phyloP scores from a whole-genome alignment of 2,113 vertebrate genomes.

The Tetrax tetrax region DNA sequence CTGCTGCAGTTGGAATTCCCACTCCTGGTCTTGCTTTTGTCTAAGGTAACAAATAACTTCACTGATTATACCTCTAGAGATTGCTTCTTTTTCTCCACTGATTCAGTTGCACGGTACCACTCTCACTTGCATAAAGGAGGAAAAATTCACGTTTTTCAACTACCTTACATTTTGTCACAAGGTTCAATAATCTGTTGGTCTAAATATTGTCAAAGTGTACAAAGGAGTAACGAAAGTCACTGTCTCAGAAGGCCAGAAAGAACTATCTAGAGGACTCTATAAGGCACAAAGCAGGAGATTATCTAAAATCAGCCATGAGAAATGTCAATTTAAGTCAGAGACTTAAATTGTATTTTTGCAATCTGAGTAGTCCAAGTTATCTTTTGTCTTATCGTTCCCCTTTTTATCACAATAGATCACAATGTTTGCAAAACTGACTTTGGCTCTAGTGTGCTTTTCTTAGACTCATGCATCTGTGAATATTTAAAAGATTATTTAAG shows the following conservation, averaged over 20 bases:
- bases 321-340: neutral
- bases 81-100: neutral
- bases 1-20: neutral
- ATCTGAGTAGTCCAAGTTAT: neutral
- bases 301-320: neutral
- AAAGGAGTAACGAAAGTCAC: neutral
- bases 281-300: neutral
- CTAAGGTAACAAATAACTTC: neutral
- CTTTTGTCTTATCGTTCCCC: neutral
- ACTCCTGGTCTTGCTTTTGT: neutral
- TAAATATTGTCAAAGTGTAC: neutral
- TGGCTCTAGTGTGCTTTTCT: neutral
- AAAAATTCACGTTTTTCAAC: neutral
- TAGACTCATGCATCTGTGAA: neutral
- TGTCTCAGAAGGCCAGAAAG: neutral
- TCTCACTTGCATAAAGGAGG: neutral
- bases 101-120: neutral
- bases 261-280: neutral
- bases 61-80: neutral
- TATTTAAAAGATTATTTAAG: constrained; percentile 20
- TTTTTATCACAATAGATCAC: neutral
- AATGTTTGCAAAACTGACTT: neutral
- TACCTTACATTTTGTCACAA: neutral
- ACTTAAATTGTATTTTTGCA: neutral
- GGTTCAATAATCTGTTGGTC: neutral